These are phyloP conservation scores for Parasteatoda lunata DNA, from an alignment of 2,888 invertebrate genomes.

Conservation along the genomic window DNA sequence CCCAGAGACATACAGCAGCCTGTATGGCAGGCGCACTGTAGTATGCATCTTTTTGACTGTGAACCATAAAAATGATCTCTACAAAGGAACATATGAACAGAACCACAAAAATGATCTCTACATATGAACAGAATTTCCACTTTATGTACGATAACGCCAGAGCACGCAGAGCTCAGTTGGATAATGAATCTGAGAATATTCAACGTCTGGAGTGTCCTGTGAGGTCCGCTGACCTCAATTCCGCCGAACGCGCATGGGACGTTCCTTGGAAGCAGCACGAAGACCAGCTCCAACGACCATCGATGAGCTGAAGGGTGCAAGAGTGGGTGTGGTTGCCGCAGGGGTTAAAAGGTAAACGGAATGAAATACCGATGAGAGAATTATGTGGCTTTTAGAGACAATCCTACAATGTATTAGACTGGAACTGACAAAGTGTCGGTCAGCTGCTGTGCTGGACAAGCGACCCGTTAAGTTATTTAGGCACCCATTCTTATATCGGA, in stretches of 20 bases:
- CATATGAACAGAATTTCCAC: not conserved
- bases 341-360: not conserved
- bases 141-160: not conserved
- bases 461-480: not conserved
- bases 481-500: not conserved
- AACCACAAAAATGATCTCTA: not conserved
- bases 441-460: not conserved
- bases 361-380: not conserved
- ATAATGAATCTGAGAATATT: not conserved
- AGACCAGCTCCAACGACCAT: not conserved
- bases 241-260: too few species aligned
- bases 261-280: not conserved
- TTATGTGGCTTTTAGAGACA: not conserved
- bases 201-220: not conserved
- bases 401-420: not conserved
- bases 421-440: not conserved
- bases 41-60: not conserved
- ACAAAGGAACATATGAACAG: not conserved
- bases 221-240: not conserved
- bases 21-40: not conserved
- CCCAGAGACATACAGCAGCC: too few species aligned
- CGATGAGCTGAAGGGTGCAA: not conserved
- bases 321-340: not conserved
- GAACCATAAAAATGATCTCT: not conserved
- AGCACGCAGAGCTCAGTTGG: not conserved